Conservation (phyloP, 2,113 vertebrate species). For the Cyanoliseus patagonus region DNA sequence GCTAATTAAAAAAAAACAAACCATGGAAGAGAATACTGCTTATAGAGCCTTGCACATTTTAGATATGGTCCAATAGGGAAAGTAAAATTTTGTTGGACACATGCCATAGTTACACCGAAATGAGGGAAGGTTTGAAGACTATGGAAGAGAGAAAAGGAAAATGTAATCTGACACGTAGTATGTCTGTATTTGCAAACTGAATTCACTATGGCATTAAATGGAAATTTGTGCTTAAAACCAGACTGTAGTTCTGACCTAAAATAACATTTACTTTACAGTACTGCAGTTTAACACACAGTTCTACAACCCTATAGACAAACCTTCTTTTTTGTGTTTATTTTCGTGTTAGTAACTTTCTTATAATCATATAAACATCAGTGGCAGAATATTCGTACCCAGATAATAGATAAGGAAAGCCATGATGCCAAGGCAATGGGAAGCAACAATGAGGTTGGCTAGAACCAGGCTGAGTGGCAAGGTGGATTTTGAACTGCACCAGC, state of each 20-base stretch:
- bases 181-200: neutral
- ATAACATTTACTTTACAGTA: neutral
- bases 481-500: neutral
- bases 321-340: neutral
- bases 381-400: neutral
- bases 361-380: neutral
- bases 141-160: neutral
- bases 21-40: neutral
- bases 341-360: neutral
- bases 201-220: neutral
- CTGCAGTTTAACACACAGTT: neutral
- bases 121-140: neutral
- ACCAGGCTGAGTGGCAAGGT: neutral
- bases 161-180: neutral
- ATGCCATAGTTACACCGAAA: neutral
- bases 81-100: neutral
- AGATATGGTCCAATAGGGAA: neutral
- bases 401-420: neutral
- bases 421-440: neutral
- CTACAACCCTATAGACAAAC: neutral
- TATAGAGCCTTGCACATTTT: neutral
- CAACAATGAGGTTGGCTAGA: neutral
- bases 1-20: neutral
- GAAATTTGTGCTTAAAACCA: neutral
- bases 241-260: neutral